A percentile compares a stretch with the other conserved stretches of the same genome.
Evolutionary conservation across 2,888 invertebrate species (phyloP).

Genomic region (Drosophila subquinaria): DNA sequence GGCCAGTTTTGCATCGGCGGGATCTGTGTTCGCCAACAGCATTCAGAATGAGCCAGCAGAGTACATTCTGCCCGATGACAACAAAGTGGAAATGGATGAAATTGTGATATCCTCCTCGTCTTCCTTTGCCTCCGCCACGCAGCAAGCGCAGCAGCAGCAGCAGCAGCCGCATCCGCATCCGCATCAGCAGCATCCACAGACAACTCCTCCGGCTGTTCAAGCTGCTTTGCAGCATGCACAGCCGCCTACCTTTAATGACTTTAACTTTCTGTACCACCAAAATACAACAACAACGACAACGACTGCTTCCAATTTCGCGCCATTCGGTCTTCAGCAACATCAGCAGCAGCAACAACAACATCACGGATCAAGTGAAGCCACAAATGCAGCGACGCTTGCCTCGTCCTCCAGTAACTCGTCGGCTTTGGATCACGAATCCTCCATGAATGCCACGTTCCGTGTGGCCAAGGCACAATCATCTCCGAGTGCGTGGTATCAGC

Average conservation of each 20-base stretch:
- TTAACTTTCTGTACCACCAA: conserved; percentile 72
- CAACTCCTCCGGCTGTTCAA: conserved; percentile 9
- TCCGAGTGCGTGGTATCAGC: conserved; percentile 61
- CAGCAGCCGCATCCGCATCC: conserved; percentile 27
- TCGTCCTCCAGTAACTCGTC: conserved; percentile 80
- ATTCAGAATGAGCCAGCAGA: conserved; percentile 54
- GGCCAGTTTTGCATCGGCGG: conserved; percentile 77
- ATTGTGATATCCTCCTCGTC: conserved; percentile 79
- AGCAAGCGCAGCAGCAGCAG: conserved; percentile 39
- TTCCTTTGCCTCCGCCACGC: conserved; percentile 70
- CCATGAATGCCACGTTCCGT: conserved; percentile 71
- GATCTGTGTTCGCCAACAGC: conserved; percentile 76
- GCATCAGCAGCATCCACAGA: conserved; percentile 33
- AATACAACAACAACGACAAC: conserved; percentile 32
- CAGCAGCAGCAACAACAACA: conserved; percentile 46
- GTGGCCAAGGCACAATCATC: conserved; percentile 55
- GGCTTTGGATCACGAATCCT: conserved; percentile 67
- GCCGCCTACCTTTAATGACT: conserved; percentile 57
- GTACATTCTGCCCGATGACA: conserved; percentile 74
- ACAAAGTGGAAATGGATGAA: conserved; percentile 75
- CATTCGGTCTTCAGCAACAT: conserved; percentile 55
- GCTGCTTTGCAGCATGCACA: conserved; percentile 42
- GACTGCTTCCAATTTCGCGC: conserved; percentile 41
- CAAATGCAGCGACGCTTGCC: conserved; percentile 79
- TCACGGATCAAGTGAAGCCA: conserved; percentile 73